Evolutionary conservation across 1,140 invertebrate genomes (phyloP).

Genomic region (Grapholita molesta): DNA sequence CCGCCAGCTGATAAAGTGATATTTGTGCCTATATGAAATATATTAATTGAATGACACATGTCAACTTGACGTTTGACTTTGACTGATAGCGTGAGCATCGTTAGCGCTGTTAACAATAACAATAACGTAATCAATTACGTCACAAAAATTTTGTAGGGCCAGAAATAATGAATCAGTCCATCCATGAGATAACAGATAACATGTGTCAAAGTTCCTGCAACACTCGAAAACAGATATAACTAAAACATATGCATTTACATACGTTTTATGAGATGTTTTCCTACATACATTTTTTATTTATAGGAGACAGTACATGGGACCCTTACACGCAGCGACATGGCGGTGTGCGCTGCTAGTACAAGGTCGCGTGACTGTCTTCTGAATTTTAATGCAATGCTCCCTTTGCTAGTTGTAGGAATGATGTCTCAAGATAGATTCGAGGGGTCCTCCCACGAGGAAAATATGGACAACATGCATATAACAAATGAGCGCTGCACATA

Average conservation of each 20-base stretch:
- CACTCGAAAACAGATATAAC: not conserved
- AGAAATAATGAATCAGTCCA: too few relatives aligned
- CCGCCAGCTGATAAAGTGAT: too few relatives aligned
- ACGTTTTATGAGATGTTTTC: slow-evolving; percentile 39
- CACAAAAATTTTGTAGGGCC: too few relatives aligned
- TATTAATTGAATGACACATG: too few relatives aligned
- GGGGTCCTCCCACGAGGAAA: slow-evolving; percentile 22
- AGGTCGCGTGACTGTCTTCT: slow-evolving; percentile 56
- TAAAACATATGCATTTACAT: slow-evolving; percentile 20
- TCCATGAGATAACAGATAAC: too few relatives aligned
- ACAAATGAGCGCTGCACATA: not conserved
- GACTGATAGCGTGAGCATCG: too few relatives aligned
- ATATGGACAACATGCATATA: slow-evolving; percentile 4
- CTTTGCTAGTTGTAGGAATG: slow-evolving; percentile 70
- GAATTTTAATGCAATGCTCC: slow-evolving; percentile 67
- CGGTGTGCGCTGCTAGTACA: slow-evolving; percentile 38
- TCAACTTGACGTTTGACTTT: too few relatives aligned
- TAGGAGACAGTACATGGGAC: slow-evolving; percentile 35
- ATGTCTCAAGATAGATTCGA: slow-evolving; percentile 46
- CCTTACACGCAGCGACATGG: slow-evolving; percentile 30
- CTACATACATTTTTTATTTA: slow-evolving; percentile 61
- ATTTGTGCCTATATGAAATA: too few relatives aligned
- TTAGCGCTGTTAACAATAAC: too few relatives aligned
- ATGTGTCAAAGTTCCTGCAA: not conserved
- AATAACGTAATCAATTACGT: too few relatives aligned